Percentiles rank a stretch among this genome's conserved stretches.
Evolutionary conservation across 1,140 invertebrate species (phyloP).

Genomic region (Lepidurus couesii): DNA sequence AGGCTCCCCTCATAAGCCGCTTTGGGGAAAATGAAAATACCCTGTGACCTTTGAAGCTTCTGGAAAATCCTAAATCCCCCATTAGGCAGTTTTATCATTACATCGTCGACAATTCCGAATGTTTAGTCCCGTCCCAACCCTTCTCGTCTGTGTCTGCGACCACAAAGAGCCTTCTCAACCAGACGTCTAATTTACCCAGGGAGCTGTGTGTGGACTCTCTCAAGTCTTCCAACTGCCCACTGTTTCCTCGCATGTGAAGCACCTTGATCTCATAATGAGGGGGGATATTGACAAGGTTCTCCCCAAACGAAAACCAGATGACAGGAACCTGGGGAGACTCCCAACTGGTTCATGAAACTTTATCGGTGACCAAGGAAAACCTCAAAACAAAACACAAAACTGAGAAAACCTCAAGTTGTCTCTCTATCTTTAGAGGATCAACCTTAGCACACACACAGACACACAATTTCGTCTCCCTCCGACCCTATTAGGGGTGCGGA

Average conservation of each 20-base stretch:
- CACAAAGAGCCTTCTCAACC: neutral
- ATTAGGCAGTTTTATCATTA: neutral
- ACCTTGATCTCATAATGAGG: slow-evolving; percentile 8
- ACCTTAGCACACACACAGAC: no score
- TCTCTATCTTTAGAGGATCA: no score
- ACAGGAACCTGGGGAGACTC: no score
- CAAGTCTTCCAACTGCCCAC: neutral
- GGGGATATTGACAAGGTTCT: neutral
- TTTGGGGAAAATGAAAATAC: neutral
- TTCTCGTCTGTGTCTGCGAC: no score
- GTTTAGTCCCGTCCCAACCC: neutral
- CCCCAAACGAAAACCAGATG: neutral
- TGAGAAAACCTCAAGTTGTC: no score
- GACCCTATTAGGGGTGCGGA: no score
- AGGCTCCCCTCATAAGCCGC: neutral
- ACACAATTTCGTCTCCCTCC: no score
- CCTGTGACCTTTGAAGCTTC: no score
- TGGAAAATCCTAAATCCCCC: no score
- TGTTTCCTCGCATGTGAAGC: neutral
- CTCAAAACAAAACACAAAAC: no score
- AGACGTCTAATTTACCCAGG: neutral
- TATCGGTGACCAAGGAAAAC: no score
- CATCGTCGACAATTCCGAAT: neutral
- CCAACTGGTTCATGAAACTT: no score
- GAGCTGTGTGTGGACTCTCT: neutral